Base-by-base conservation (phyloP, 2,797 vertebrate species). In the Paramormyrops hopkinsi region DNA sequence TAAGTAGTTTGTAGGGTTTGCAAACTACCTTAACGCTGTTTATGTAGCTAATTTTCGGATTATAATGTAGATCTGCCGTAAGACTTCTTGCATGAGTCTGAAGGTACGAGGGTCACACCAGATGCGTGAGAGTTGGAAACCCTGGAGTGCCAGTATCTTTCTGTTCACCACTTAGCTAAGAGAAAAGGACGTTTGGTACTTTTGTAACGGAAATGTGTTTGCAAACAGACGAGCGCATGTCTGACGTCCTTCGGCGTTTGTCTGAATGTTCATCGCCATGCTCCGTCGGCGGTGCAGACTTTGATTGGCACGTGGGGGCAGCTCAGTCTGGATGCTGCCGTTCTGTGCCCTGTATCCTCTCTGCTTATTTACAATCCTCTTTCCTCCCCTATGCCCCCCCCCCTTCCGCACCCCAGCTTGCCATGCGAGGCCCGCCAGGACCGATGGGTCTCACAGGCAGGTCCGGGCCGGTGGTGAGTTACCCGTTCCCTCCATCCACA, bases 401-500 rank as follows among this genome's bases (percentile, higher is more conserved):
- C 91, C 2, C 91, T 25, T 0, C 12, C 14, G 83, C 91, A 9
- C 2, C 91, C 73, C 93, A 99, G 98, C 97, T 99, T 93, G 94
- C 98, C 41, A 96, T 99, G 97, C 97, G 97, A 94, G 98, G 98
- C 69, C 92, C 98, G 19, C 95, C 98, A 87, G 98, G 98, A 79
- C 98, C 98, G 69, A 95, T 95, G 93, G 98, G 98, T 93, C 94
- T 99, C 93, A 95, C 97, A 88, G 98, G 98, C 96, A 96, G 98
- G 95, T 95, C 97, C 11, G 98, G 98, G 90, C 97, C 98, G 92
- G 95, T 99, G 97, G 98, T 99, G 96, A 94, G 98, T 97, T 91
- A 46, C 88, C 89, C 46, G 3, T 33, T 87, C 46, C 53, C 46
- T 25, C 82, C 6, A 33, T 11, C 3, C 25, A 29, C 62, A 17